Base-by-base conservation (phyloP, 2,888 invertebrate species). In the Xanthorhoe designata region DNA sequence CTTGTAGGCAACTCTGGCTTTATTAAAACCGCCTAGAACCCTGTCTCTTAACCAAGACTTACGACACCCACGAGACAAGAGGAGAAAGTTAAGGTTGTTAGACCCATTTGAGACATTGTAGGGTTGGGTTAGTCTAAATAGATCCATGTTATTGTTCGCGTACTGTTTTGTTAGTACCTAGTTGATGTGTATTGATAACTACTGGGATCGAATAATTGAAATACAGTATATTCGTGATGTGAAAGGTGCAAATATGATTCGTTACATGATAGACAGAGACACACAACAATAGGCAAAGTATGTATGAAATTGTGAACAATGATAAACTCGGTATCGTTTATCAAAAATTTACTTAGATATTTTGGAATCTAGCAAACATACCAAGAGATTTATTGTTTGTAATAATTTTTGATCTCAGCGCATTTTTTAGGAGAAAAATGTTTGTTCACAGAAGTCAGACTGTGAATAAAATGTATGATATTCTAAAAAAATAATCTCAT, bases 1-100 rank as follows among this genome's bases (percentile, higher is more conserved):
- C 45, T 57, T 56, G 51, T 51, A 51, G 56, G 19, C 24, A 55
- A 62, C 47, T 55, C 51, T 7, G 53, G 61, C 56, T 65, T 65
- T 61, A 65, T 62, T 68, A 65, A 65, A 68, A 65, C 65, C 59
- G 29, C 65, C 60, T 42, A 49, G 63, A 18, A 59, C 42, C 62
- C n/a, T 62, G 56, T 62, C 66, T 67, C 49, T 60, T 64, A 66
- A 32, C 24, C 50, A 56, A 60, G 64, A 70, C 56, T 70, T 54
- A 70, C 56, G 67, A 57, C 61, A 49, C 64, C 62, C 67, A n/a
- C 24, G 70, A 62, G 70, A 67, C 64, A 63, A 10, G 59, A 63
- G n/a, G 61, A 54, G 59, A 65, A 70, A 70, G 67, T 70, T 67
- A 62, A 45, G 64, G 64, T 62, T 53, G 62, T 67, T 64, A 67